Conservation (phyloP, 2,113 vertebrate genomes). For the Laticauda laticaudata region DNA sequence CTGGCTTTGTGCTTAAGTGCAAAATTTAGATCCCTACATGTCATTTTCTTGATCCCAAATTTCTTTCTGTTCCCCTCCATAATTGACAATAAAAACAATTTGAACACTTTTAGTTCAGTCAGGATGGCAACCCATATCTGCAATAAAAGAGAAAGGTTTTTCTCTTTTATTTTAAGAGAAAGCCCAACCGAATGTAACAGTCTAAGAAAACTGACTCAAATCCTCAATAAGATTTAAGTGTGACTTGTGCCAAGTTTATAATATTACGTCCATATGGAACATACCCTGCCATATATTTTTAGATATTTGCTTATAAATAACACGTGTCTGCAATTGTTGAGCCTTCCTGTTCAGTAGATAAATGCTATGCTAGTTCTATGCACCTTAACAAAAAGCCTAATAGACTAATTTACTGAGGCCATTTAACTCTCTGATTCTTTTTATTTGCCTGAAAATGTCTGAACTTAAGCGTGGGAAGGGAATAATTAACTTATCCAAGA, state of each 20-base stretch:
- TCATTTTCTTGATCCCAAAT: background rate
- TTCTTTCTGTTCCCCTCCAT: background rate
- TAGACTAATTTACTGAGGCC: background rate
- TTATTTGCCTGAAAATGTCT: background rate
- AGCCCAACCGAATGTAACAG: background rate
- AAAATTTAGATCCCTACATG: background rate
- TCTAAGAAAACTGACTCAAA: background rate
- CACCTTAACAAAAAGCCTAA: background rate
- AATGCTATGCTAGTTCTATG: background rate
- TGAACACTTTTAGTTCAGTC: background rate
- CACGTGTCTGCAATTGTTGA: background rate
- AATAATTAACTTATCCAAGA: background rate
- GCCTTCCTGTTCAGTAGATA: background rate
- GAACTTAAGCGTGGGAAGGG: background rate
- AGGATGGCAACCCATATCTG: background rate
- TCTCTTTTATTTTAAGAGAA: background rate
- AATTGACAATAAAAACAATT: background rate
- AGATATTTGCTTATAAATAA: background rate
- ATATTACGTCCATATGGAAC: background rate
- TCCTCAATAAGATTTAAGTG: background rate
- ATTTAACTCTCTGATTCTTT: background rate
- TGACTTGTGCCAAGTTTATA: background rate
- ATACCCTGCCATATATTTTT: background rate
- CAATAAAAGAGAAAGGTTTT: background rate
- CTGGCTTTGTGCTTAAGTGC: background rate